Percentiles rank a stretch among this genome's conserved stretches.
These are phyloP conservation scores for Acrocyrtus sp. DNA, from an alignment of 2,888 invertebrate species.

Conservation along the genomic window DNA sequence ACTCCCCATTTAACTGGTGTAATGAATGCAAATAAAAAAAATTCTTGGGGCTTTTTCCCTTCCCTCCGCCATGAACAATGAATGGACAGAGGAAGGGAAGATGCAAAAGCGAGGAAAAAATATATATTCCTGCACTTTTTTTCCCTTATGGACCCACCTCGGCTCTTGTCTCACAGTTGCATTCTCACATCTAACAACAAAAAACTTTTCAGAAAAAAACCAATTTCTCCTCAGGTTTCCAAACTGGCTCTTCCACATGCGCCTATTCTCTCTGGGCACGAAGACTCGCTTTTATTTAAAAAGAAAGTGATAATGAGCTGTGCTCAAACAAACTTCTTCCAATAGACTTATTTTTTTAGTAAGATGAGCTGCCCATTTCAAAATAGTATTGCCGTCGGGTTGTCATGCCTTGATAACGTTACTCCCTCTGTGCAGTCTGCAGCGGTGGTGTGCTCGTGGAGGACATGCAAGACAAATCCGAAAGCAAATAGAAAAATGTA, in stretches of 20 bases:
- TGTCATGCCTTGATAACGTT: background rate
- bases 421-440: no score
- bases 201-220: background rate
- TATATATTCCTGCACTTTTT: no score
- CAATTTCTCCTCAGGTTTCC: conserved; percentile 31
- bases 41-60: no score
- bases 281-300: background rate
- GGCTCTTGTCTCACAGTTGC: no score
- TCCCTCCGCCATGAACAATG: no score
- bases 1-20: background rate
- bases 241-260: conserved; percentile 35
- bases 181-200: background rate
- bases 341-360: no score
- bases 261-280: background rate
- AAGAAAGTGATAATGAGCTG: conserved; percentile 3
- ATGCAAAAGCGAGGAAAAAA: no score
- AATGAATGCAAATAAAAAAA: conserved; percentile 23
- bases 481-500: background rate
- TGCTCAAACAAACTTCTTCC: no score
- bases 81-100: no score
- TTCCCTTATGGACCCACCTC: no score
- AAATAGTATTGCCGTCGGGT: background rate
- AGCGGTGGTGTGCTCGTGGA: background rate
- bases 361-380: background rate
- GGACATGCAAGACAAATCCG: background rate